These are phyloP conservation scores for Acestrorhynchus altus DNA, from an alignment of 2,797 vertebrate genomes.

Conservation along the genomic window DNA sequence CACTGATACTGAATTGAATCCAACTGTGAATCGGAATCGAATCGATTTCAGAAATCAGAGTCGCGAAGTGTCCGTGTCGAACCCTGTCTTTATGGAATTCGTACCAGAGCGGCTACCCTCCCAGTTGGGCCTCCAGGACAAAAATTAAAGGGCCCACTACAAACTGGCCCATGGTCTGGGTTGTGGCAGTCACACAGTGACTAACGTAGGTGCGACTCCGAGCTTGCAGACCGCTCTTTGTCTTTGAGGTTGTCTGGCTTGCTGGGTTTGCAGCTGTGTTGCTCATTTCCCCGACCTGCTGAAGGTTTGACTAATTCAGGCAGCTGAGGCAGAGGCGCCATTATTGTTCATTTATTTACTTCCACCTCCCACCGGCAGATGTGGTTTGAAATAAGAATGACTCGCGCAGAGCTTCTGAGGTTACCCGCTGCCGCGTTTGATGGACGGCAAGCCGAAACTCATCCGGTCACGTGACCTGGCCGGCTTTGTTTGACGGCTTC, in stretches of 20 bases:
- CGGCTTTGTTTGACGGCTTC: not conserved
- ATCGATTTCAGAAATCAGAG: no score
- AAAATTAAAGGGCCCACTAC: no score
- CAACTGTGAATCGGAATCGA: no score
- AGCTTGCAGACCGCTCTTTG: not conserved
- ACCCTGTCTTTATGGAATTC: no score
- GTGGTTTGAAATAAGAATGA: slow-evolving; percentile 37
- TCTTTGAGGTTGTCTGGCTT: not conserved
- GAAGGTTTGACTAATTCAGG: not conserved
- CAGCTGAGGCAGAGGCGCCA: slow-evolving; percentile 15
- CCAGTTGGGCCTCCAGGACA: no score
- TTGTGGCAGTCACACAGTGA: no score
- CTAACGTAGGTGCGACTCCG: no score
- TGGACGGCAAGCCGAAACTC: not conserved
- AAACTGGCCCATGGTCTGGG: no score
- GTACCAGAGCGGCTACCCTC: no score
- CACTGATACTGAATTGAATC: no score
- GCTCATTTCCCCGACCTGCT: not conserved
- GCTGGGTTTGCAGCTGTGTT: not conserved
- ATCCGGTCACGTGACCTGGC: not conserved
- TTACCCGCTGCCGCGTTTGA: not conserved
- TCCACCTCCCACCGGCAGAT: slow-evolving; percentile 10
- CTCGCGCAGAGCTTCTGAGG: not conserved
- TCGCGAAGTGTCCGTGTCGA: no score
- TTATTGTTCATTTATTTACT: slow-evolving; percentile 36